A percentile compares a stretch with the other conserved stretches of the same genome.
These are phyloP conservation scores for Xiphophorus maculatus DNA, from an alignment of 2,113 vertebrate species.

Conservation along the genomic window DNA sequence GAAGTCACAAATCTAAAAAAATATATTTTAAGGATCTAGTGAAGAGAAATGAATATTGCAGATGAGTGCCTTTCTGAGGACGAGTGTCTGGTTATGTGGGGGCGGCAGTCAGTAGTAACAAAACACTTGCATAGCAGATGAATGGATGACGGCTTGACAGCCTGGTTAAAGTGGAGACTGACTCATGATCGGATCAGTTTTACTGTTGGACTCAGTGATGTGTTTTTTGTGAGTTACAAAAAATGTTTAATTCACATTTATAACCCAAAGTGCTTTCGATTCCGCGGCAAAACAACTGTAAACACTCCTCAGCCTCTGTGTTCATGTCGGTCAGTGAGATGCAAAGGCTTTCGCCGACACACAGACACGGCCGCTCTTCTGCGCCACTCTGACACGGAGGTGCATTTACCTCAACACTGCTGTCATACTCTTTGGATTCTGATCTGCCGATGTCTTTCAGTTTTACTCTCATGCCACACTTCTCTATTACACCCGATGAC, in stretches of 20 bases:
- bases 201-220: neutral
- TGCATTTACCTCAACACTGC: constrained; percentile 41
- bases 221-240: constrained; percentile 9
- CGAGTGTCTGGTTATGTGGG: neutral
- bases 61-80: neutral
- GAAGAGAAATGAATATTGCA: neutral
- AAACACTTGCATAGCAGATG: constrained; percentile 14
- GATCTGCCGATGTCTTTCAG: constrained; percentile 79
- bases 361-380: neutral
- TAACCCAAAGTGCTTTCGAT: constrained; percentile 1
- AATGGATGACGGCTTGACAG: constrained; percentile 26
- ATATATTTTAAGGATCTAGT: neutral
- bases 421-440: constrained; percentile 44
- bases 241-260: constrained; percentile 11
- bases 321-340: neutral
- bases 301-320: neutral
- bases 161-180: constrained; percentile 22
- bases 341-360: neutral
- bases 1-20: neutral
- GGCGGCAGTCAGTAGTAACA: constrained; percentile 27
- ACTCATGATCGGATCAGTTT: constrained; percentile 25
- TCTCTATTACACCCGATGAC: constrained; percentile 66
- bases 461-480: constrained; percentile 51
- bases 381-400: neutral
- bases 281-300: constrained; percentile 32